These are phyloP conservation scores for Rotaria magnacalcarata DNA, from an alignment of 2,888 invertebrate species.

Conservation along the genomic window DNA sequence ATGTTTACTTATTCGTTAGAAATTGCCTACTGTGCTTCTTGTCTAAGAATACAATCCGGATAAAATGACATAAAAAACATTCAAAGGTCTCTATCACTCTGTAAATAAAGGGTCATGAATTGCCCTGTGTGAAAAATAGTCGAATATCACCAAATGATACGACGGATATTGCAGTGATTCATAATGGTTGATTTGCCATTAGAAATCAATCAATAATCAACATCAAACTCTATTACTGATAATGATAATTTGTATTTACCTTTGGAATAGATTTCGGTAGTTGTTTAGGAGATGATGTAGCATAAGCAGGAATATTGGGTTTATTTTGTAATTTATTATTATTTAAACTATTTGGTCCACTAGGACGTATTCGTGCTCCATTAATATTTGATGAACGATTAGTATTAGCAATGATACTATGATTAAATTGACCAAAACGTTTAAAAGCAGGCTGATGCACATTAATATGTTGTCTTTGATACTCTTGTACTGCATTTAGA, in stretches of 20 bases:
- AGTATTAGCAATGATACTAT: background rate
- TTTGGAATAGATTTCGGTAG: background rate
- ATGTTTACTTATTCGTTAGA: no score
- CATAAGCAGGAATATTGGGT: background rate
- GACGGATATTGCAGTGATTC: no score
- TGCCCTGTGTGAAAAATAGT: no score
- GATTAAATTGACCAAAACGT: background rate
- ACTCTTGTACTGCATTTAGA: constrained; percentile 23
- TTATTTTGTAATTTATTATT: background rate
- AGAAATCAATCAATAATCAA: no score
- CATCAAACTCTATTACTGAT: no score
- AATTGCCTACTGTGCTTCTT: no score
- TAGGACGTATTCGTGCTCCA: background rate
- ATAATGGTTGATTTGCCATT: no score
- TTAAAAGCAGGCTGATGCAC: background rate
- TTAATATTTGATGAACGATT: background rate
- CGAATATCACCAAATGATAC: no score
- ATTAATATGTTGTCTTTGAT: constrained; percentile 25
- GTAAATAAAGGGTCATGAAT: no score
- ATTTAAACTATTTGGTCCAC: background rate
- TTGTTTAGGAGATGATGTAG: background rate
- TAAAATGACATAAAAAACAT: no score
- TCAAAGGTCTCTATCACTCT: no score
- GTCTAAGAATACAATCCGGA: no score
- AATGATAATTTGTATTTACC: background rate